phyloP scores from a whole-genome alignment of 1,140 invertebrate species.

The Kradibia gibbosae region DNA sequence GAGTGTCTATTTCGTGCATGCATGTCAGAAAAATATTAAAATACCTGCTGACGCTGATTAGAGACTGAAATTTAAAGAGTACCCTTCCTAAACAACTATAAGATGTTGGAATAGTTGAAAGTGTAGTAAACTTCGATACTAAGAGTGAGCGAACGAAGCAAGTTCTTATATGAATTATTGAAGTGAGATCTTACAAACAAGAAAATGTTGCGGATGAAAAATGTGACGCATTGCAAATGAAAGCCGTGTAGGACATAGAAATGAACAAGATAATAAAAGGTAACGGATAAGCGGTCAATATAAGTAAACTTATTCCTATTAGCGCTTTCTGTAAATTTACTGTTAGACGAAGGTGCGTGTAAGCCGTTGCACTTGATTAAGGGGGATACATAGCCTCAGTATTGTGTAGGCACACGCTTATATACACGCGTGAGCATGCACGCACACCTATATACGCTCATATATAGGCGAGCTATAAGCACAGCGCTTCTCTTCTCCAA shows the following conservation, averaged over 20 bases:
- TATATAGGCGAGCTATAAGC: neutral
- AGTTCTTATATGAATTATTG: too few species aligned
- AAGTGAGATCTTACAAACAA: too few species aligned
- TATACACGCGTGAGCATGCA: neutral
- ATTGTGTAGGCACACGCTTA: too few species aligned
- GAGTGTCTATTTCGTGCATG: neutral
- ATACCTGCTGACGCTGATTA: neutral
- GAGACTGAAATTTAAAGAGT: neutral
- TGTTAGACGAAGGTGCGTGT: neutral
- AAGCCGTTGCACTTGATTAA: neutral
- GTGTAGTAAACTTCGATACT: too few species aligned
- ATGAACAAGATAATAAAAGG: neutral
- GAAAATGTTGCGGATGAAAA: too few species aligned
- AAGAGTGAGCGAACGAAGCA: too few species aligned
- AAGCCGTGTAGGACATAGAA: neutral
- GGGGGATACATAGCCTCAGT: neutral
- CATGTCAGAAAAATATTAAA: neutral
- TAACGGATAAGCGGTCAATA: neutral
- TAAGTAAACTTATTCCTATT: slow-evolving; percentile 4
- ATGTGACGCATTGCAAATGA: neutral
- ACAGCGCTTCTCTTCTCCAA: neutral
- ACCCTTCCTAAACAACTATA: neutral
- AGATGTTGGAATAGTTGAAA: neutral
- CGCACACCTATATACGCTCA: neutral
- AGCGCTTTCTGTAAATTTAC: neutral